Conservation (phyloP, 2,797 vertebrate genomes). For the Clarias platycephalus region DNA sequence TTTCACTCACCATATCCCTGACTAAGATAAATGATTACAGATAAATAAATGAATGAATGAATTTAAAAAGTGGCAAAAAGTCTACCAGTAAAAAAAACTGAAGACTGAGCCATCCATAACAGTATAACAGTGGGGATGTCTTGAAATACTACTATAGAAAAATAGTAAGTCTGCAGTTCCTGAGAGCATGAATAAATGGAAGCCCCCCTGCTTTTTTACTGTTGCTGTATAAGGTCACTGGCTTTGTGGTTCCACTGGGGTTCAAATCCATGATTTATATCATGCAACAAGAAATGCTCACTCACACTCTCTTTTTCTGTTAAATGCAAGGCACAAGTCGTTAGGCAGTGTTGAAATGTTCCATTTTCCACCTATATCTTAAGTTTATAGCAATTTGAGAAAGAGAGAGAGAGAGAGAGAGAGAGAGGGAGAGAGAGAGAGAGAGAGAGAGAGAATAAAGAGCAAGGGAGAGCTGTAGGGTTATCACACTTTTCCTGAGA, state of each 20-base stretch:
- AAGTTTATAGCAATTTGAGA: conserved; percentile 6
- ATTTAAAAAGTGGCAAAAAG: background rate
- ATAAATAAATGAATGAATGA: background rate
- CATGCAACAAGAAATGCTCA: conserved; percentile 63
- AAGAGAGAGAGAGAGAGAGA: no score
- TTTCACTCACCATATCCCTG: background rate
- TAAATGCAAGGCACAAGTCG: conserved; percentile 69
- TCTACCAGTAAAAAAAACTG: background rate
- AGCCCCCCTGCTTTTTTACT: conserved; percentile 66
- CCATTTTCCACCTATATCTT: conserved; percentile 59
- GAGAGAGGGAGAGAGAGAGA: no score
- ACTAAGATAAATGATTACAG: background rate
- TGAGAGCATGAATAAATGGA: conserved; percentile 54
- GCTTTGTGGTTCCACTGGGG: conserved; percentile 52
- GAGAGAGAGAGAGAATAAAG: no score
- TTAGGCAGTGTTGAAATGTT: conserved; percentile 69
- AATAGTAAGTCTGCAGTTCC: conserved; percentile 32
- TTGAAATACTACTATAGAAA: conserved; percentile 43
- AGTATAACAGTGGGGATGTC: conserved; percentile 25
- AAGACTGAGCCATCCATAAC: conserved; percentile 15
- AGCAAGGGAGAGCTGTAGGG: background rate
- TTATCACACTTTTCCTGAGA: no score
- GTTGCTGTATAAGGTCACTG: conserved; percentile 67
- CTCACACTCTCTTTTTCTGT: conserved; percentile 58
- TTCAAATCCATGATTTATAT: conserved; percentile 71